phyloP scores from a whole-genome alignment of 1,140 invertebrate species.

The Chymomyza costata region DNA sequence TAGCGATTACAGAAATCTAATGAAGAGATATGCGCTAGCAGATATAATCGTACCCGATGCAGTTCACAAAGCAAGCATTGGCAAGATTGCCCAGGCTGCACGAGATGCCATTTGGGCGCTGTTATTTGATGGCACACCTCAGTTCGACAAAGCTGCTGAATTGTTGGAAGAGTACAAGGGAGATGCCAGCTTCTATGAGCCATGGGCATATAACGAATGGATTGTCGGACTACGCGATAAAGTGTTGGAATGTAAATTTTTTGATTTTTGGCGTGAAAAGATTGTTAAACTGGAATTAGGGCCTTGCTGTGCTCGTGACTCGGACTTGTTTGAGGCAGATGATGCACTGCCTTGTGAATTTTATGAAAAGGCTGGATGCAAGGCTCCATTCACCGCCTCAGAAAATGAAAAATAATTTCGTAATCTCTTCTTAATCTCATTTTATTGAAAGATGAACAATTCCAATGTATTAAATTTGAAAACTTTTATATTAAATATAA shows the following conservation, averaged over 20 bases:
- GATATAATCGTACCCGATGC: slow-evolving; percentile 39
- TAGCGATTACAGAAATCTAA: slow-evolving; percentile 40
- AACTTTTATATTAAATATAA: too few relatives aligned
- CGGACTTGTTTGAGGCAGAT: slow-evolving; percentile 46
- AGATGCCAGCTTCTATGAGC: slow-evolving; percentile 52
- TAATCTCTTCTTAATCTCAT: too few relatives aligned
- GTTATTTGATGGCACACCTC: slow-evolving; percentile 38
- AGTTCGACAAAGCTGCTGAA: slow-evolving; percentile 43
- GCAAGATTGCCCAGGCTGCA: slow-evolving; percentile 34
- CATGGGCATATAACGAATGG: slow-evolving; percentile 53
- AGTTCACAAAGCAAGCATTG: slow-evolving; percentile 29
- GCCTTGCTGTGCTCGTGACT: slow-evolving; percentile 53
- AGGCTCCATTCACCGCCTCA: slow-evolving; percentile 59
- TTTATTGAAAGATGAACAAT: too few relatives aligned
- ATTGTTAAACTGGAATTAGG: slow-evolving; percentile 59
- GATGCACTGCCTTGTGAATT: slow-evolving; percentile 49
- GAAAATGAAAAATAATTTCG: too few relatives aligned
- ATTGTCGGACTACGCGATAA: slow-evolving; percentile 54
- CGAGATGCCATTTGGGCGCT: slow-evolving; percentile 43
- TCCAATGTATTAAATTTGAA: too few relatives aligned
- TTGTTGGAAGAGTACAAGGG: slow-evolving; percentile 46
- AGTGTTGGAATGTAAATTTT: slow-evolving; percentile 32
- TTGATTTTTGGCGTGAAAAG: slow-evolving; percentile 58
- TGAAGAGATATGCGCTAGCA: slow-evolving; percentile 45
- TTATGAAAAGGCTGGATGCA: slow-evolving; percentile 53